Conservation (phyloP, 92 coral and sea anemone genomes). For the Phymanthus crucifer region DNA sequence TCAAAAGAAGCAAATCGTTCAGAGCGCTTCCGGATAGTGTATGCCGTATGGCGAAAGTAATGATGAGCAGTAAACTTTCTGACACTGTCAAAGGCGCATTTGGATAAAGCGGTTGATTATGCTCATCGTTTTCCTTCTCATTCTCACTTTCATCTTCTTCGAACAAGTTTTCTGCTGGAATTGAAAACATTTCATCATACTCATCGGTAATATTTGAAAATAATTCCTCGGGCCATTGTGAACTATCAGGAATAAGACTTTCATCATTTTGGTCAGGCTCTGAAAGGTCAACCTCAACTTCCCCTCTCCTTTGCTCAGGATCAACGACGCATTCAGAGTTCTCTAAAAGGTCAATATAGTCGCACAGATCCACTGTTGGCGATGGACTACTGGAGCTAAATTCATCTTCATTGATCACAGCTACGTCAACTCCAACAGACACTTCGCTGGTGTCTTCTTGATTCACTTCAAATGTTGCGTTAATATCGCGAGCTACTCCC, state of each 20-base stretch:
- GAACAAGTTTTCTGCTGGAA: conserved; percentile 38
- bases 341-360: conserved; percentile 42
- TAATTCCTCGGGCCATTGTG: conserved; percentile 28
- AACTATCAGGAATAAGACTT: conserved; percentile 16
- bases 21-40: conserved; percentile 54
- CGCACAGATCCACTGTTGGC: conserved; percentile 24
- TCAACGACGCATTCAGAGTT: conserved; percentile 22
- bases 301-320: conserved; percentile 32
- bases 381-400: not conserved
- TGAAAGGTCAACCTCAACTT: conserved; percentile 25
- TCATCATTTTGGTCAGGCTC: conserved; percentile 19
- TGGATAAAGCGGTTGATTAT: conserved; percentile 50
- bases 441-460: not conserved
- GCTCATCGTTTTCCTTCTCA: conserved; percentile 19
- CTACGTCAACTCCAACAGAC: conserved; percentile 2
- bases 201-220: conserved; percentile 33
- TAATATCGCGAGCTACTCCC: conserved; percentile 16
- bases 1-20: conserved; percentile 47
- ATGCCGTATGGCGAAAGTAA: conserved; percentile 56
- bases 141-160: conserved; percentile 27
- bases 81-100: conserved; percentile 56
- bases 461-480: conserved; percentile 27
- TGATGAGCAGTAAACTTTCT: conserved; percentile 50
- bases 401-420: not conserved
- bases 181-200: conserved; percentile 37